Percentiles rank a stretch among this genome's conserved stretches.
Evolutionary conservation across 2,797 vertebrate species (phyloP).

Genomic region (Graptemys geographica): DNA sequence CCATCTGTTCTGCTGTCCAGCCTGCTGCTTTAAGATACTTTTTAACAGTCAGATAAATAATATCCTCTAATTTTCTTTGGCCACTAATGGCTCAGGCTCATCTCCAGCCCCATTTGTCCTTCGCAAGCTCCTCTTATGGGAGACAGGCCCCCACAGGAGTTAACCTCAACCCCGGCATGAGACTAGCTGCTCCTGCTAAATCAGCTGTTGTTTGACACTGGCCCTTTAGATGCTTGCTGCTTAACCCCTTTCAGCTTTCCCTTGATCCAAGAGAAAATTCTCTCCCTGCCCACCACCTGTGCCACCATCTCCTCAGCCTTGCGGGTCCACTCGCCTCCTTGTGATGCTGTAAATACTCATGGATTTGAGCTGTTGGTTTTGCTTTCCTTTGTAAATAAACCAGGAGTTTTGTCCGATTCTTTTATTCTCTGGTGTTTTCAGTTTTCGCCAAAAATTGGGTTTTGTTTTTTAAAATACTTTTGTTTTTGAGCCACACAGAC

Average conservation of each 20-base stretch:
- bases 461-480: background rate
- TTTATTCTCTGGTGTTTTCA: too few relatives aligned
- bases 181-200: background rate
- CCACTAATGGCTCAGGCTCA: background rate
- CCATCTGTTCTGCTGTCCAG: too few relatives aligned
- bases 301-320: background rate
- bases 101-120: background rate
- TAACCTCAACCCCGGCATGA: background rate
- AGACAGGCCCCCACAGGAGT: background rate
- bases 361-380: background rate
- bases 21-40: background rate
- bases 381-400: constrained; percentile 72
- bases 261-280: background rate
- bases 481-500: background rate
- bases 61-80: accelerated
- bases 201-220: background rate
- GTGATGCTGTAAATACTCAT: constrained; percentile 55
- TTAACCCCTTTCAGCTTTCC: background rate
- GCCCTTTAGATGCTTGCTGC: background rate
- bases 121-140: background rate
- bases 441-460: background rate
- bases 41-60: background rate
- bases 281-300: background rate
- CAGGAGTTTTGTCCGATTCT: constrained; percentile 14
- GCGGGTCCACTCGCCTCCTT: background rate